phyloP scores from a whole-genome alignment of 2,113 vertebrate species.

The Apteryx mantelli region DNA sequence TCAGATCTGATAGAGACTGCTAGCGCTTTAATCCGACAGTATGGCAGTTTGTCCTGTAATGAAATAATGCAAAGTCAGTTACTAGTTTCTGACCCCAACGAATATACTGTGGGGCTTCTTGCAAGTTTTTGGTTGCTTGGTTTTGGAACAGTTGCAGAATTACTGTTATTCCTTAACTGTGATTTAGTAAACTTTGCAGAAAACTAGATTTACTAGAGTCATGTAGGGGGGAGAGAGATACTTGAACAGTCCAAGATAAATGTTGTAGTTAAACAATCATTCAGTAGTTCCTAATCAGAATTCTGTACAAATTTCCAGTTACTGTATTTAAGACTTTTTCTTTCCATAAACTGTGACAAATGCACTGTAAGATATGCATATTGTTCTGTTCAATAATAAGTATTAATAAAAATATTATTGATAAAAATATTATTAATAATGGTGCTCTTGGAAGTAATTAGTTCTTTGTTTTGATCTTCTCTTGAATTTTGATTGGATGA shows the following conservation, averaged over 20 bases:
- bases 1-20: too few species aligned
- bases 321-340: not conserved
- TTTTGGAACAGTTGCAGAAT: not conserved
- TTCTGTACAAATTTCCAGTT: not conserved
- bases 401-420: not conserved
- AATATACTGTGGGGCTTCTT: not conserved
- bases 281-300: not conserved
- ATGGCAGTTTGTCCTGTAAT: too few species aligned
- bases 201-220: not conserved
- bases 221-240: not conserved
- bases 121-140: not conserved
- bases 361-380: not conserved
- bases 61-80: too few species aligned
- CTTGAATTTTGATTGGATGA: not conserved
- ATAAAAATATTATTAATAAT: not conserved
- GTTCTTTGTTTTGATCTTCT: not conserved
- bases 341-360: not conserved
- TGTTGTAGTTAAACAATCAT: not conserved
- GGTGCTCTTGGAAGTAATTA: not conserved
- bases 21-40: too few species aligned
- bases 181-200: not conserved
- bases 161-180: not conserved
- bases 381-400: not conserved
- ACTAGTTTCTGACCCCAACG: not conserved
- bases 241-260: not conserved